phyloP scores from a whole-genome alignment of 1,140 invertebrate genomes.

The Euwallacea similis region DNA sequence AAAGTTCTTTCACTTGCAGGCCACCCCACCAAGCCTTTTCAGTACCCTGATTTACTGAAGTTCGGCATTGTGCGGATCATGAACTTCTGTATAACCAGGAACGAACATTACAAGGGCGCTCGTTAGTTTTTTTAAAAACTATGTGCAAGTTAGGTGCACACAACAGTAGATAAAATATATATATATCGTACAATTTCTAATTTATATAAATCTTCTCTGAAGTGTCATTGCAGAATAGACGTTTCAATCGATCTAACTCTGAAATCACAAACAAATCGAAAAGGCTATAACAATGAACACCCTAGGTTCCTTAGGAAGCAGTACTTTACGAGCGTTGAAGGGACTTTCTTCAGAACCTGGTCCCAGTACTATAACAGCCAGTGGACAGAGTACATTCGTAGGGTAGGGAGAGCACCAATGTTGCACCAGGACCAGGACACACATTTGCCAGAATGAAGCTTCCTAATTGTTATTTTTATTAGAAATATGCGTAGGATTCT shows the following conservation, averaged over 20 bases:
- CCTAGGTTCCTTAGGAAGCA: constrained; percentile 53
- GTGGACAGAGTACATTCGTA: constrained; percentile 50
- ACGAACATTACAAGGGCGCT: constrained; percentile 6
- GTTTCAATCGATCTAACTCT: constrained; percentile 44
- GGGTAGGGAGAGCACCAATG: constrained; percentile 51
- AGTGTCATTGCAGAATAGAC: constrained; percentile 52
- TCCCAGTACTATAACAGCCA: constrained; percentile 43
- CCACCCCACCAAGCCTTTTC: no score
- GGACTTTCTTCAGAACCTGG: constrained; percentile 28
- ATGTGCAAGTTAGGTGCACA: constrained; percentile 55
- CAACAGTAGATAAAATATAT: constrained; percentile 56
- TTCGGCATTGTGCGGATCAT: background rate
- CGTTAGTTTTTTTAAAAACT: constrained; percentile 43
- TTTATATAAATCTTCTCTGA: constrained; percentile 50
- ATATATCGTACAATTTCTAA: constrained; percentile 49
- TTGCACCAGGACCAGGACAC: constrained; percentile 30
- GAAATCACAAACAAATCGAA: constrained; percentile 53
- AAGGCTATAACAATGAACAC: constrained; percentile 55
- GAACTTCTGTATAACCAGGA: background rate
- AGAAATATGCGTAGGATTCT: no score
- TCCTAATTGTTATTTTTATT: no score
- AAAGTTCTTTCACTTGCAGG: no score
- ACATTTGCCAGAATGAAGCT: background rate
- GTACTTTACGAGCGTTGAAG: constrained; percentile 49
- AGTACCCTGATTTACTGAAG: background rate